Evolutionary conservation across 2,888 invertebrate species (phyloP), one percentile per base, ranked within the genome.

Genomic region (Drosophila emarginata): DNA sequence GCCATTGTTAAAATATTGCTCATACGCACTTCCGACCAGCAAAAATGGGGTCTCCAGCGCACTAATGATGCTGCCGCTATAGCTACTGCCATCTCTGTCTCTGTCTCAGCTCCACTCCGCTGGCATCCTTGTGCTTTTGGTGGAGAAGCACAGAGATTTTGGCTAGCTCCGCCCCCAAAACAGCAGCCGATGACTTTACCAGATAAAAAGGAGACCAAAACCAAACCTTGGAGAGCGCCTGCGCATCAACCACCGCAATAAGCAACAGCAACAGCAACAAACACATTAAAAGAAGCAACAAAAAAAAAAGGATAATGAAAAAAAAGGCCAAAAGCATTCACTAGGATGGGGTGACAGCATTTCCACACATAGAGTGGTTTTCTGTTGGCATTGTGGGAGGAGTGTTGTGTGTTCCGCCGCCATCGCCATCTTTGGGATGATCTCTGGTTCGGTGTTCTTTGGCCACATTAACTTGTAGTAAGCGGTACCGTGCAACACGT

Each of bases 1-100:
- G 90, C 89, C 90, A 90, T 89, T 89, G 90, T 90, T 89, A 79
- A 82, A 89, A 88, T 89, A 88, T 84, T 87, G 84, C 87, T 89
- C 89, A 86, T 89, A 86, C 89, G 86, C 81, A 89, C 81, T 87
- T 88, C 88, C 86, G 83, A 79, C 72, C 67, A 45, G 45, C 21
- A 45, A 63, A 85, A 87, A 84, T 81, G 76, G 81, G 82, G 82
- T 85, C 87, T 87, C 85, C 66, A 56, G 65, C 36, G 85, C 85
- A 87, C 82, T 82, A 82, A 82, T 82, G 82, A 82, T 82, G 87
- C 87, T 76, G 72, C 62, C 40, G 60, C 65, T 65, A 80, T 60
- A 59, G 67, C 71, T 64, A 77, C 63, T 32, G 32, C 80, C 82
- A 74, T 77, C 74, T 72, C 5, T 74, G 71, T 32, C 32, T 32